Evolutionary conservation across 2,113 vertebrate genomes (phyloP), one percentile per base, ranked within the genome.

Genomic region (Vombatus ursinus): DNA sequence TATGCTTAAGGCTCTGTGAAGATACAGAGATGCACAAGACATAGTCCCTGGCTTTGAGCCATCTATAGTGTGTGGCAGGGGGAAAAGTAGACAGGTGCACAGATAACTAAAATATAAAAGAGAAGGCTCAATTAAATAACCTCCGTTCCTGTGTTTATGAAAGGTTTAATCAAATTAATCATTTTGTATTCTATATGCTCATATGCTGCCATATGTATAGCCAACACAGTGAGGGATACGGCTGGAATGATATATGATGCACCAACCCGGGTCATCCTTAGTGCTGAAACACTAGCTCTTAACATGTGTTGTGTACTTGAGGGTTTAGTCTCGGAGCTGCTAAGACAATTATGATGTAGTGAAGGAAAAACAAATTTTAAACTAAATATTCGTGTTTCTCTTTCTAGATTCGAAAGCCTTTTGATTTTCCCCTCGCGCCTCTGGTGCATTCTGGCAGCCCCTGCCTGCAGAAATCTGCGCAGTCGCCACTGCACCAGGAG

Each of bases 341-440:
- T 54, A 24, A 44, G 50, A 22, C 37, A 24, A 4, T 77, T 51
- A 25, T 7, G 48, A 0, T 28, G 14, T 23, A 44, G 25, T 61
- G 23, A 26, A 52, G 1, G 28, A 49, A 48, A 8, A 10, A 3
- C 51, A 7, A 28, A 8, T 7, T 53, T 50, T 77, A 44, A 5
- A 0, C 19, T 25, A 47, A 51, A 8, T 0, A 25, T n/a, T 91
- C 77, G 0, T 24, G n/a, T 92, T 95, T 51, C 31, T 23, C 84
- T 95, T 44, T 31, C 91, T 94, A 99, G 99, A 48, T 98, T 61
- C 97, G 0, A 12, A 98, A 98, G 51, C 94, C 95, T 12, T 6
- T 95, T 0, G 95, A 98, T 3, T 49, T 98, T 91, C 98, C 98
- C 31, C 96, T 98, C 50, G 97, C 98, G 57, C 95, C 98, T 51